Evolutionary conservation across 2,888 invertebrate genomes (phyloP).

Genomic region (Nycteola revayana): DNA sequence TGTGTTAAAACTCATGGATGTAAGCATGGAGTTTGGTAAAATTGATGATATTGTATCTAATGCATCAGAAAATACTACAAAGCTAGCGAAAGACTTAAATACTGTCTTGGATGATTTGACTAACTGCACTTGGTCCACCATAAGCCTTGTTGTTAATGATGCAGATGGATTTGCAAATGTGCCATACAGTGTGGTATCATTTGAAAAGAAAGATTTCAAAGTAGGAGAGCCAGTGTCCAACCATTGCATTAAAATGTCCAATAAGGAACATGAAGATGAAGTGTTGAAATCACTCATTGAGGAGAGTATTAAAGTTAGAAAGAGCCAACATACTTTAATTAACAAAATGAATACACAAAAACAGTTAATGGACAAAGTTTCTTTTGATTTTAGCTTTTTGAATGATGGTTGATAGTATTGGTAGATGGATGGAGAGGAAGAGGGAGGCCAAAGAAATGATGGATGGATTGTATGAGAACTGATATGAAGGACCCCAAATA

Average conservation of each 20-base stretch:
- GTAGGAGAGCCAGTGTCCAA: conserved; percentile 69
- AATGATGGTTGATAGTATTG: conserved; percentile 43
- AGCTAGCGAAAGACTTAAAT: conserved; percentile 49
- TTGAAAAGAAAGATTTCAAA: conserved; percentile 70
- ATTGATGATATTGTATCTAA: conserved; percentile 63
- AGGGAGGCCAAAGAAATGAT: too few relatives aligned
- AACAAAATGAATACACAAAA: conserved; percentile 61
- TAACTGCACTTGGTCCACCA: conserved; percentile 66
- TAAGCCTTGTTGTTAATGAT: conserved; percentile 60
- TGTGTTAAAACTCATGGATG: conserved; percentile 66
- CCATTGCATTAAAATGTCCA: conserved; percentile 49
- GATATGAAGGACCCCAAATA: too few relatives aligned
- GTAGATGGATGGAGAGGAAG: too few relatives aligned
- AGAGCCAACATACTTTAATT: conserved; percentile 53
- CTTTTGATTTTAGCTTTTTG: conserved; percentile 67
- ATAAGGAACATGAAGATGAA: conserved; percentile 49
- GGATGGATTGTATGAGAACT: too few relatives aligned
- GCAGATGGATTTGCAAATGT: conserved; percentile 57
- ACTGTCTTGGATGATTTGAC: conserved; percentile 57
- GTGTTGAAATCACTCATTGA: conserved; percentile 64
- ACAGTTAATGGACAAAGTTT: conserved; percentile 48
- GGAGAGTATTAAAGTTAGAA: conserved; percentile 66
- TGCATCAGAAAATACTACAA: conserved; percentile 61
- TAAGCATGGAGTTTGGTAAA: conserved; percentile 67
- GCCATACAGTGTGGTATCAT: conserved; percentile 73